phyloP scores from a whole-genome alignment of 2,888 invertebrate genomes.

The Arrhopalites spinosus region DNA sequence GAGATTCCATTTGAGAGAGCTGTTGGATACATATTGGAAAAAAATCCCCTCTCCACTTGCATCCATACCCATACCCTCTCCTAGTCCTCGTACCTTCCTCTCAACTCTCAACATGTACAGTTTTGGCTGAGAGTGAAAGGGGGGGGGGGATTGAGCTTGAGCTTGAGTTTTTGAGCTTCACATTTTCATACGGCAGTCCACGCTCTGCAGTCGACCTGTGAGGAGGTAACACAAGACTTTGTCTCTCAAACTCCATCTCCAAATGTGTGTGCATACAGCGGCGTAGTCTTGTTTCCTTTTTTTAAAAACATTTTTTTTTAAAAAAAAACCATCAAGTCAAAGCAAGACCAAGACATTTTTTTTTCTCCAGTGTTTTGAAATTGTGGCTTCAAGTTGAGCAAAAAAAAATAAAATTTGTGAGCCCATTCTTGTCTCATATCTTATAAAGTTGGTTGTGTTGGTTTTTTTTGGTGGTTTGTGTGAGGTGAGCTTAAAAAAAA shows the following conservation, averaged over 20 bases:
- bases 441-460: background rate
- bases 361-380: no score
- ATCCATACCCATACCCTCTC: background rate
- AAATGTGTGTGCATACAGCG: background rate
- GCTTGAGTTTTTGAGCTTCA: constrained; percentile 18
- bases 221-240: constrained; percentile 12
- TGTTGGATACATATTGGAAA: background rate
- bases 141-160: constrained; percentile 9
- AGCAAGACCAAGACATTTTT: no score
- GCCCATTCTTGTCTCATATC: background rate
- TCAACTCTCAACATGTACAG: background rate
- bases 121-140: background rate
- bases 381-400: no score
- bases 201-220: constrained; percentile 25
- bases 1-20: background rate
- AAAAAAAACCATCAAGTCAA: no score
- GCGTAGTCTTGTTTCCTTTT: background rate
- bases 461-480: no score
- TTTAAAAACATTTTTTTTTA: no score
- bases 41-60: background rate
- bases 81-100: background rate
- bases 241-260: background rate
- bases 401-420: no score
- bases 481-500: background rate
- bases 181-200: constrained; percentile 21